A percentile compares a stretch with the other conserved stretches of the same genome.
Evolutionary conservation across 2,888 invertebrate species (phyloP).

Genomic region (Tolmerus cingulatus): DNA sequence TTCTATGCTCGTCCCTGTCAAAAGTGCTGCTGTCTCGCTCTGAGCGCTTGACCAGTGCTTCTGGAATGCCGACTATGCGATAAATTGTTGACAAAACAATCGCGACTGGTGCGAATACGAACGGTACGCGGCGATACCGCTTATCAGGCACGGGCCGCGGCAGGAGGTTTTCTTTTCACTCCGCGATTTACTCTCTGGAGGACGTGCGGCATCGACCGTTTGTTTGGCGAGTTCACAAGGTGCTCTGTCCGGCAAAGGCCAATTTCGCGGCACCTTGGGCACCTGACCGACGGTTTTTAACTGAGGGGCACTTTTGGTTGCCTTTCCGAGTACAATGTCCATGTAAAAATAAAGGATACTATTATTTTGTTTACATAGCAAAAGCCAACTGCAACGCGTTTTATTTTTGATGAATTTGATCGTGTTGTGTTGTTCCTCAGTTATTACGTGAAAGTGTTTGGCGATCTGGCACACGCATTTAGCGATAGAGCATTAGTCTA

Average conservation of each 20-base stretch:
- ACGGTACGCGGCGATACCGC: background rate
- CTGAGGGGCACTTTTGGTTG: background rate
- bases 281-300: background rate
- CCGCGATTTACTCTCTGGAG: background rate
- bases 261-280: background rate
- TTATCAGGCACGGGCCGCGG: background rate
- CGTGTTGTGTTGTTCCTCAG: too few relatives aligned
- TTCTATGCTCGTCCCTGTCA: constrained; percentile 10
- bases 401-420: too few relatives aligned
- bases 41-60: background rate
- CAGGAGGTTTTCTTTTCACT: background rate
- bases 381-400: too few relatives aligned
- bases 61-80: constrained; percentile 29
- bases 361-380: too few relatives aligned
- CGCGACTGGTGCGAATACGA: background rate
- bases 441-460: too few relatives aligned
- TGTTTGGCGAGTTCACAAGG: background rate
- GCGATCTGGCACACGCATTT: too few relatives aligned
- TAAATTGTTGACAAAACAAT: constrained; percentile 31
- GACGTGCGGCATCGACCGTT: background rate
- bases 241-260: background rate
- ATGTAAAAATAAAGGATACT: too few relatives aligned
- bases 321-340: background rate
- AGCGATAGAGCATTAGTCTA: too few relatives aligned
- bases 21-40: background rate